These are phyloP conservation scores for Ophion ventricosus DNA, from an alignment of 2,888 invertebrate genomes.

Conservation along the genomic window DNA sequence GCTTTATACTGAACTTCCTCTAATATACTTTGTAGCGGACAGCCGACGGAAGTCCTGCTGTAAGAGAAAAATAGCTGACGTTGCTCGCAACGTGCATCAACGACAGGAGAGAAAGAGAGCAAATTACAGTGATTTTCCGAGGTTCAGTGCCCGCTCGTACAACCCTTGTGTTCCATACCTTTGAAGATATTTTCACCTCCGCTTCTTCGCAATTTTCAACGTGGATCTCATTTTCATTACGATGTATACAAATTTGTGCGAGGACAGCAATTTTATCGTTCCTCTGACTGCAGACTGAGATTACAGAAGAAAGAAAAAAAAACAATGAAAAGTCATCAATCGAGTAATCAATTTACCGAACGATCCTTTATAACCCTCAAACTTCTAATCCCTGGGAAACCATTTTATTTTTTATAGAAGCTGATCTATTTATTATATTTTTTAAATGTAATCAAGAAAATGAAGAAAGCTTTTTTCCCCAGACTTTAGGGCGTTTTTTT, in stretches of 20 bases:
- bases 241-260: neutral
- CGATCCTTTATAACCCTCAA: neutral
- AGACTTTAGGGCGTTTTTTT: neutral
- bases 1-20: constrained; percentile 38
- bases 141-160: constrained; percentile 2
- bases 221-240: neutral
- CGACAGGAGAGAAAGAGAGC: constrained; percentile 42
- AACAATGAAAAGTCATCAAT: neutral
- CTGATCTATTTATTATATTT: neutral
- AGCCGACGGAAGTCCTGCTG: constrained; percentile 43
- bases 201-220: constrained; percentile 6
- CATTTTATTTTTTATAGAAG: neutral
- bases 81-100: constrained; percentile 26
- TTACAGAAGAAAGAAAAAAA: neutral
- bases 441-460: too few species aligned
- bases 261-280: neutral
- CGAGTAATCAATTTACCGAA: neutral
- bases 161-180: constrained; percentile 17
- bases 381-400: neutral
- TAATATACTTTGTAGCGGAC: constrained; percentile 59
- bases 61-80: constrained; percentile 51
- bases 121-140: constrained; percentile 58
- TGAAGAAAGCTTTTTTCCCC: too few species aligned
- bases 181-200: constrained; percentile 2
- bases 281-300: neutral